phyloP scores from a whole-genome alignment of 2,797 vertebrate species.

The Triplophysa yarkandensis region DNA sequence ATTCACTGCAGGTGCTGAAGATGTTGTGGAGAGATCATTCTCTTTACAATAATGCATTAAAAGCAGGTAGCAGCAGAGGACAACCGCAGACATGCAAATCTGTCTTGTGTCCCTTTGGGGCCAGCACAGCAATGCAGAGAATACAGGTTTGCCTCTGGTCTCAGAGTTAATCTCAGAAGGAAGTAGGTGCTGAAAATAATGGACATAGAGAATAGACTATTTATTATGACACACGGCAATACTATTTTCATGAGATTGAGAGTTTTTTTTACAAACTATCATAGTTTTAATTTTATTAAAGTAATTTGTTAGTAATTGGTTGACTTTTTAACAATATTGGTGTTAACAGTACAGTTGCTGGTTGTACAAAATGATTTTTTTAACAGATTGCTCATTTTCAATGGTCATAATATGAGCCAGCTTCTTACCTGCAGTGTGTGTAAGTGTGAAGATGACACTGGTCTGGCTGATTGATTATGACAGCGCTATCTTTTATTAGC shows the following conservation, averaged over 20 bases:
- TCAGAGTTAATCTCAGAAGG: slow-evolving; percentile 72
- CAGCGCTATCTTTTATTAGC: slow-evolving; percentile 84
- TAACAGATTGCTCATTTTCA: background rate
- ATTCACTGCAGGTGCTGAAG: slow-evolving; percentile 45
- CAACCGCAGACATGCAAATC: slow-evolving; percentile 80
- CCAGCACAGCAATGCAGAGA: slow-evolving; percentile 63
- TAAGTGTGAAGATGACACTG: slow-evolving; percentile 71
- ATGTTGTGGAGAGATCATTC: slow-evolving; percentile 76
- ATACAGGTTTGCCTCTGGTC: slow-evolving; percentile 73
- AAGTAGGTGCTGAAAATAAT: slow-evolving; percentile 32
- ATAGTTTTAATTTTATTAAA: too few relatives aligned
- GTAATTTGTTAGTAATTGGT: background rate
- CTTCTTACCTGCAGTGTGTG: slow-evolving; percentile 29
- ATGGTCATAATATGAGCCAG: slow-evolving; percentile 8
- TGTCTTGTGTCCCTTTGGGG: slow-evolving; percentile 80
- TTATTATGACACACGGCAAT: background rate
- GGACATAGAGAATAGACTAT: slow-evolving; percentile 15
- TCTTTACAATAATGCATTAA: slow-evolving; percentile 80
- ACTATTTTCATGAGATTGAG: background rate
- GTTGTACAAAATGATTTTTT: background rate
- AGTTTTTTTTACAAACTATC: too few relatives aligned
- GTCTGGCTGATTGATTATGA: slow-evolving; percentile 81
- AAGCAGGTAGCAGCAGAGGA: slow-evolving; percentile 72
- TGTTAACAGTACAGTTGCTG: background rate
- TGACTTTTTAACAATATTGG: background rate